Percentiles rank a stretch among this genome's conserved stretches.
Conservation (phyloP, 1,140 invertebrate genomes). For the Camponotus pennsylvanicus region DNA sequence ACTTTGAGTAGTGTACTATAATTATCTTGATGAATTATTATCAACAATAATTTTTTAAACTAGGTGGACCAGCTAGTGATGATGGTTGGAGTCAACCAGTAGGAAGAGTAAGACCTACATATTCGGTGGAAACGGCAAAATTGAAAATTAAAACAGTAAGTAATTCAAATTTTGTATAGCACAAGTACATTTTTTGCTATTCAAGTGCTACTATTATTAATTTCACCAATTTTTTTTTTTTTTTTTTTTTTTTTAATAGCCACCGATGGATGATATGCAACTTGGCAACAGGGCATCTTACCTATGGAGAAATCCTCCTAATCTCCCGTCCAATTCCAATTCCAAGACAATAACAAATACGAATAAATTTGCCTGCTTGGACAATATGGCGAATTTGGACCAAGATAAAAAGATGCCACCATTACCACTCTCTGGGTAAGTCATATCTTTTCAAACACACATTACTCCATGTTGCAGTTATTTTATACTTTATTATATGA, state of each 20-base stretch:
- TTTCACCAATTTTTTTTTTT: neutral
- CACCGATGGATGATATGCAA: slow-evolving; percentile 83
- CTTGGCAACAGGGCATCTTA: slow-evolving; percentile 83
- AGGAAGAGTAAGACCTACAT: slow-evolving; percentile 77
- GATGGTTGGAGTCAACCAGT: slow-evolving; percentile 82
- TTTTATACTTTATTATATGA: slow-evolving; percentile 63
- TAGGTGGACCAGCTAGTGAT: slow-evolving; percentile 76
- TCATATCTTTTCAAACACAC: slow-evolving; percentile 22
- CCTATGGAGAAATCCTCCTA: slow-evolving; percentile 70
- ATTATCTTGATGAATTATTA: neutral
- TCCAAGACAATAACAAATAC: slow-evolving; percentile 73
- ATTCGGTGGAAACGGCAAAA: slow-evolving; percentile 86
- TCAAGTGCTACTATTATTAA: neutral
- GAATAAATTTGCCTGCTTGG: slow-evolving; percentile 85
- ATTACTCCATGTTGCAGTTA: neutral
- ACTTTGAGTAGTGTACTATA: too few species aligned
- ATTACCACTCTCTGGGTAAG: slow-evolving; percentile 83
- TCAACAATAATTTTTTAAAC: neutral
- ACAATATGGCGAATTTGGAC: slow-evolving; percentile 80
- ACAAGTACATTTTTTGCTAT: neutral
- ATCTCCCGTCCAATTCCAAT: slow-evolving; percentile 64
- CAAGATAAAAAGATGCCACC: slow-evolving; percentile 81
- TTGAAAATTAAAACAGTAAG: slow-evolving; percentile 86
- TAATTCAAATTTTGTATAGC: slow-evolving; percentile 19
- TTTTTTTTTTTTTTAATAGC: slow-evolving; percentile 73